Evolutionary conservation across 2,113 vertebrate species (phyloP), one percentile per base, ranked within the genome.

Genomic region (Calypte anna): DNA sequence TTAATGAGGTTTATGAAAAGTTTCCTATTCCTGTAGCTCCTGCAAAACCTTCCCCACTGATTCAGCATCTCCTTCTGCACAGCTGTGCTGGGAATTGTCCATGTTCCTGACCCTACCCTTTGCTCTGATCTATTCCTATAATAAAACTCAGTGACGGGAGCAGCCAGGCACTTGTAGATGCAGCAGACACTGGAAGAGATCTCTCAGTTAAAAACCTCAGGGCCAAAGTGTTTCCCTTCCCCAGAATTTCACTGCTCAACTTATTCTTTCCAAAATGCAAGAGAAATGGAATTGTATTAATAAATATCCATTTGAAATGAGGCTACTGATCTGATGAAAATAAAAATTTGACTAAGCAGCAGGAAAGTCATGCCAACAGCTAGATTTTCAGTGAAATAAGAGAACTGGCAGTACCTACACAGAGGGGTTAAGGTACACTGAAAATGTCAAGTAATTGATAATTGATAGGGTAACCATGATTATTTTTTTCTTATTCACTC

Each of bases 401-500:
- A 92, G 64, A 91, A 90, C 54, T 67, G 78, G 3, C 22, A 63
- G 53, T 72, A 74, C 53, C 77, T 61, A 80, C 44, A 64, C 20
- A 91, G 44, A 85, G 77, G 59, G 75, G 38, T 85, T 88, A 92
- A 91, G 40, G 58, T 62, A 87, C 44, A 64, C 0, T 38, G 62
- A 90, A 93, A 91, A 68, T 54, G 74, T 86, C 78, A 94, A 85
- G 64, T 76, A 40, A 90, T 17, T 5, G 1, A 50, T 50, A 62
- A 68, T 92, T 91, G 84, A 77, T 87, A 82, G 91, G 20, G 67
- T 83, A 94, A 88, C 27, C 44, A 67, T 38, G 50, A 53, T 46
- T 88, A 77, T 94, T 93, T 92, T 92, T 94, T 93, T 92, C 92
- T 90, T 44, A 88, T 78, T 36, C 59, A 88, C 88, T 85, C 63